Evolutionary conservation across 1,140 invertebrate genomes (phyloP).

Genomic region (Plodia interpunctella): DNA sequence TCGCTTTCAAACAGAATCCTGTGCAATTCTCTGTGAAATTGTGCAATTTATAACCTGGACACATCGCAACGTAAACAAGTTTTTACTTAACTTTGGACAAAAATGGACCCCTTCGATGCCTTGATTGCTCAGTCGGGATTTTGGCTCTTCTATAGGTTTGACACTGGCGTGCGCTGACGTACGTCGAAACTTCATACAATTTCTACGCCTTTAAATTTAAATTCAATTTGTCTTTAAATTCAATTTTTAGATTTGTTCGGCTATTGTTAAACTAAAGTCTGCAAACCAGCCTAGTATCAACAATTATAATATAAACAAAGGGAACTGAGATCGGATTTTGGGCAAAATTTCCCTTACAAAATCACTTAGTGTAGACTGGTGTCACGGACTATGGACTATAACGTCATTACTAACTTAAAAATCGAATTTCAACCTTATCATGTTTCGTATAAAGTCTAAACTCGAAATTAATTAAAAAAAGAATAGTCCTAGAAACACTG

Average conservation of each 20-base stretch:
- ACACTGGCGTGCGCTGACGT: too few relatives aligned
- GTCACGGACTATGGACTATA: slow-evolving; percentile 32
- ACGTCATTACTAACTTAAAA: slow-evolving; percentile 22
- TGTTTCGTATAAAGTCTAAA: slow-evolving; percentile 8
- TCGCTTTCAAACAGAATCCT: not conserved
- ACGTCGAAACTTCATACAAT: too few relatives aligned
- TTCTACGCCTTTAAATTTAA: too few relatives aligned
- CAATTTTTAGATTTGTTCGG: too few relatives aligned
- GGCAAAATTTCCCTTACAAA: slow-evolving; percentile 35
- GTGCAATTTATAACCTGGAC: not conserved
- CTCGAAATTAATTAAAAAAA: slow-evolving; percentile 14
- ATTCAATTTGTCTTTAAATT: too few relatives aligned
- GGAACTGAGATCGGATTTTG: slow-evolving; percentile 28
- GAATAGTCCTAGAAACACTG: not conserved
- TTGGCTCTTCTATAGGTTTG: too few relatives aligned
- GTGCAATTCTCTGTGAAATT: not conserved
- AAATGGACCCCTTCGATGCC: too few relatives aligned
- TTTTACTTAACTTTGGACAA: too few relatives aligned
- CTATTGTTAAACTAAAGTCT: too few relatives aligned
- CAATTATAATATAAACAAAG: slow-evolving; percentile 41
- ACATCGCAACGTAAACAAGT: too few relatives aligned
- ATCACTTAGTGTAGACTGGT: slow-evolving; percentile 47
- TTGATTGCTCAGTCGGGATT: too few relatives aligned
- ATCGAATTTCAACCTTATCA: slow-evolving; percentile 23
- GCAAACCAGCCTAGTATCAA: slow-evolving; percentile 13